Evolutionary conservation across 2,113 vertebrate species (phyloP).

Genomic region (Eptesicus fuscus): DNA sequence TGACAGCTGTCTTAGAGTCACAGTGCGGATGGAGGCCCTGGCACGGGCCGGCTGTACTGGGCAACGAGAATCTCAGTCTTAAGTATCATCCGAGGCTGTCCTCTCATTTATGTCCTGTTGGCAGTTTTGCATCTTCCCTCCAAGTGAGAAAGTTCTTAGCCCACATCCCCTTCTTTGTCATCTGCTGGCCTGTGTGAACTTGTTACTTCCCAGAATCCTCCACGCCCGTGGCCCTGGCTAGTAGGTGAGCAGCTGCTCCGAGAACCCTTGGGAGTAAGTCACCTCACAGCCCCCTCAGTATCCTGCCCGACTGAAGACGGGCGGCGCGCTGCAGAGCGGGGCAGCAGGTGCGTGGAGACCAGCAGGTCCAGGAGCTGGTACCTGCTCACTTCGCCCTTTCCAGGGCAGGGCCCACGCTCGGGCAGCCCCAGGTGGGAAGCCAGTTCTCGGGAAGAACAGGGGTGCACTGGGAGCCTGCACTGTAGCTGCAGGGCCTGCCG

Average conservation of each 20-base stretch:
- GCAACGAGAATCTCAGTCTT: accelerated
- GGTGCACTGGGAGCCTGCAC: accelerated
- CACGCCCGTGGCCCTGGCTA: background rate
- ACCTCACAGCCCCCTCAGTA: background rate
- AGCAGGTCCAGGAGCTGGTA: accelerated
- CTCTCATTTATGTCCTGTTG: background rate
- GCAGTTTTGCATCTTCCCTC: background rate
- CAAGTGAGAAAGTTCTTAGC: background rate
- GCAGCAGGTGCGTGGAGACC: background rate
- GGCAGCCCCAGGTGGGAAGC: background rate
- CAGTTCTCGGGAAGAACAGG: background rate
- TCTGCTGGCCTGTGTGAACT: background rate
- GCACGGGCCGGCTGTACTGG: accelerated
- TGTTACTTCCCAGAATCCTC: background rate
- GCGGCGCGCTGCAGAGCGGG: accelerated
- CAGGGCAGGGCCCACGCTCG: accelerated
- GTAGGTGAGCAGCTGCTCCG: background rate
- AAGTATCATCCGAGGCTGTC: accelerated
- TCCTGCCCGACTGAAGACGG: background rate
- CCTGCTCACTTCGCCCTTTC: background rate
- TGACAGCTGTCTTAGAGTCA: background rate
- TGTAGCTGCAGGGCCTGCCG: background rate
- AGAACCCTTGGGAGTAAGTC: background rate
- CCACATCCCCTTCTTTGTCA: background rate
- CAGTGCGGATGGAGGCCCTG: accelerated